Base-by-base conservation (phyloP, 1,140 invertebrate species). In the Macrotrachela quadricornifera region DNA sequence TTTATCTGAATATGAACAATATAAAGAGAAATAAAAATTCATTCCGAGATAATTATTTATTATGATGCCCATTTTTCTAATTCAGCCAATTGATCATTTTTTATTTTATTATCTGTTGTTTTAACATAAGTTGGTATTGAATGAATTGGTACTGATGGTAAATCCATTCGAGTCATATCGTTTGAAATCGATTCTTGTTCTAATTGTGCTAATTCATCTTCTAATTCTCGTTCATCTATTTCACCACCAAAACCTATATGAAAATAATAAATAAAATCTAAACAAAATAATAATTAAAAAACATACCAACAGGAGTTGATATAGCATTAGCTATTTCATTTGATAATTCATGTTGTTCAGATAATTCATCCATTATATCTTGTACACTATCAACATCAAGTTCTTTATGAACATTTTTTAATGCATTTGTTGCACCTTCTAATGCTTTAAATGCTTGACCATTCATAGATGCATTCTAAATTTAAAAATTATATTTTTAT, bases 291-390 rank as follows among this genome's bases (percentile, higher is more conserved):
- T n/a, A n/a, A n/a, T n/a, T n/a, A n/a, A n/a, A n/a, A n/a, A n/a
- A n/a, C n/a, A n/a, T n/a, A n/a, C n/a, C 87, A 50, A 91, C 82
- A 55, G 91, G 91, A 73, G 90, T 95, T 46, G 86, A 91, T 68
- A 99, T 97, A 6, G 91, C 91, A 64, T 95, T 86, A 0, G 86
- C 88, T 63, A 99, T 97, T 79, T 99, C 92, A 61, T 80, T 81
- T 0, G 91, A 88, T 42, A 97, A 30, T 30, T 30, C 21, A 30
- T 30, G 21, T 72, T 97, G 92, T 68, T 99, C 92, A 37, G 88
- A 86, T 62, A 99, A 92, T 64, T 97, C 92, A 66, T 97, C 92
- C 90, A 97, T 96, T 73, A 97, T 83, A 66, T 96, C 86, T 64
- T 96, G 90, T 13, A 96, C 90, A 74, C 95, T 61, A 71, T 94